Percentiles rank a stretch among this genome's conserved stretches.
Conservation (phyloP, 2,797 vertebrate species). For the Ctenopoma multispine region DNA sequence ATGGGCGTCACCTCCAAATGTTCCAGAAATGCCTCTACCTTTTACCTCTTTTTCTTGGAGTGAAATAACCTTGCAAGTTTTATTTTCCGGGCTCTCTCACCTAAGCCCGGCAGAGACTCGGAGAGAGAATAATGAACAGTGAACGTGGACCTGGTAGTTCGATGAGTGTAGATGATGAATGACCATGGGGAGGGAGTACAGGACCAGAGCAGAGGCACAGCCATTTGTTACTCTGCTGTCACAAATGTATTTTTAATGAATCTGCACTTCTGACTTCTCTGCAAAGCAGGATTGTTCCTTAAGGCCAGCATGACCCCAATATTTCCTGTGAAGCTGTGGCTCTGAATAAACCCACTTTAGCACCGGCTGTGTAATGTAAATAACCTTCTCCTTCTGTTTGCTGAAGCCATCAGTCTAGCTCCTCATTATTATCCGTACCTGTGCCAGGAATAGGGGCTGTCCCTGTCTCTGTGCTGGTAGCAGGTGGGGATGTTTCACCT, state of each 20-base stretch:
- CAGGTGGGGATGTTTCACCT: slow-evolving; percentile 56
- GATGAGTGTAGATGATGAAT: slow-evolving; percentile 86
- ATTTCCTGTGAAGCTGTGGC: slow-evolving; percentile 76
- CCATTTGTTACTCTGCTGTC: slow-evolving; percentile 81
- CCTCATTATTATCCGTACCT: slow-evolving; percentile 53
- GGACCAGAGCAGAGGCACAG: slow-evolving; percentile 85
- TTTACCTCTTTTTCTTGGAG: slow-evolving; percentile 1
- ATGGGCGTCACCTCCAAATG: slow-evolving; percentile 15
- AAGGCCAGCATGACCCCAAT: slow-evolving; percentile 87
- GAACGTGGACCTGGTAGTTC: slow-evolving; percentile 54
- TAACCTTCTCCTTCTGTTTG: slow-evolving; percentile 54
- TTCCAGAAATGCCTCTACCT: slow-evolving; percentile 16
- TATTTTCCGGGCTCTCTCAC: background rate
- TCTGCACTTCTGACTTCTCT: slow-evolving; percentile 88
- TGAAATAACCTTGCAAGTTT: slow-evolving; percentile 55
- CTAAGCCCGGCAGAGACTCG: slow-evolving; percentile 35
- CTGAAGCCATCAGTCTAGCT: slow-evolving; percentile 46
- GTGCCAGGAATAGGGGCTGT: slow-evolving; percentile 8
- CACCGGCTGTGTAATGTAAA: slow-evolving; percentile 55
- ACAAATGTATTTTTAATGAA: slow-evolving; percentile 87
- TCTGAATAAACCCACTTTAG: slow-evolving; percentile 54
- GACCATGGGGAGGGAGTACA: slow-evolving; percentile 87
- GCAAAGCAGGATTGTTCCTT: slow-evolving; percentile 86
- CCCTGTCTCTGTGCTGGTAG: slow-evolving; percentile 27
- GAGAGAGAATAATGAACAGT: slow-evolving; percentile 67